Percentiles rank a stretch among this genome's conserved stretches.
These are phyloP conservation scores for Crypturellus tataupa DNA, from an alignment of 2,797 vertebrate genomes.

Conservation along the genomic window DNA sequence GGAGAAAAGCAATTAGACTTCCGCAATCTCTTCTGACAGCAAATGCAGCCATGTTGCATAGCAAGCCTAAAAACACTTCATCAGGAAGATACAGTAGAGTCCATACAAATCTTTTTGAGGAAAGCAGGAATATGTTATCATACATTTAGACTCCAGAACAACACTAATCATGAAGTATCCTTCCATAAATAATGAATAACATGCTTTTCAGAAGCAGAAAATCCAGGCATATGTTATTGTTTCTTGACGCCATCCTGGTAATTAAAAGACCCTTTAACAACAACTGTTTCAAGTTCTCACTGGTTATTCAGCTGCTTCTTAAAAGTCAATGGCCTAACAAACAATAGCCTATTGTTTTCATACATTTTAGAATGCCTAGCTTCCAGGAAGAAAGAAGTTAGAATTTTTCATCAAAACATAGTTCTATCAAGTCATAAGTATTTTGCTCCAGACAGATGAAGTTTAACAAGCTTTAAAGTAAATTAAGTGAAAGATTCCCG, in stretches of 20 bases:
- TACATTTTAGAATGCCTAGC: neutral
- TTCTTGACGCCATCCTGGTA: neutral
- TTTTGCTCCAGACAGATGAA: neutral
- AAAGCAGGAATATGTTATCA: neutral
- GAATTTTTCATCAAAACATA: neutral
- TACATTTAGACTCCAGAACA: neutral
- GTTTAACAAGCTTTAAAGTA: neutral
- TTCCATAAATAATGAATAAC: conserved; percentile 30
- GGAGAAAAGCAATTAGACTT: neutral
- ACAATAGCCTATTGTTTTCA: neutral
- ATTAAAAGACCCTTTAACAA: neutral
- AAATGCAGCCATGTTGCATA: neutral
- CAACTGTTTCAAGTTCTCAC: neutral
- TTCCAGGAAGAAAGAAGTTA: neutral
- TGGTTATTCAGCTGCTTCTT: neutral
- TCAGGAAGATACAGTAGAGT: neutral
- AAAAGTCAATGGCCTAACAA: neutral
- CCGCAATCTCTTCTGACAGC: neutral
- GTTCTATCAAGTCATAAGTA: neutral
- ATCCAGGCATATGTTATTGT: neutral
- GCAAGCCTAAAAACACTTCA: neutral
- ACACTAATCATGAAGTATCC: neutral
- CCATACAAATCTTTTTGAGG: neutral
- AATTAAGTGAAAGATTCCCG: neutral
- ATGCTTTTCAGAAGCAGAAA: neutral